These are phyloP conservation scores for Sporophila hypoxantha DNA, from an alignment of 2,113 vertebrate species.

Conservation along the genomic window DNA sequence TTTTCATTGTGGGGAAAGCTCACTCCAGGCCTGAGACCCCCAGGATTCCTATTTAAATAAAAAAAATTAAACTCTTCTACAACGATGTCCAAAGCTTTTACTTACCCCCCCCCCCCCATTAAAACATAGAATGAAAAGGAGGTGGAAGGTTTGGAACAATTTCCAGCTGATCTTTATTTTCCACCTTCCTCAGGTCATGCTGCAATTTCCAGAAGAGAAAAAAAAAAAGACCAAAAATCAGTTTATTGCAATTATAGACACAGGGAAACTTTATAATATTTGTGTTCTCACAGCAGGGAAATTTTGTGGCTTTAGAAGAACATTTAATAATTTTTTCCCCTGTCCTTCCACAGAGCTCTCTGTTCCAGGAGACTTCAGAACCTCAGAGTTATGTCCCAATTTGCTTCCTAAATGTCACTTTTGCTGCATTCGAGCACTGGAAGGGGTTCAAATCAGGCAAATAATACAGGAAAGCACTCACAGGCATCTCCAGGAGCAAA, in stretches of 20 bases:
- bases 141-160: background rate
- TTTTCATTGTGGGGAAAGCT: background rate
- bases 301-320: background rate
- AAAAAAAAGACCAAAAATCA: background rate
- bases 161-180: background rate
- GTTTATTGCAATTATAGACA: background rate
- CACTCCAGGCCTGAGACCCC: background rate
- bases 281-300: background rate
- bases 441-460: background rate
- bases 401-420: constrained; percentile 37
- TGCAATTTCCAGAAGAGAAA: background rate
- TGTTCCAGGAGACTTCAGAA: background rate
- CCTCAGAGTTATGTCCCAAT: background rate
- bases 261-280: background rate
- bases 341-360: background rate
- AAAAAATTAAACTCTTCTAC: background rate
- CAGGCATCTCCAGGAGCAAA: background rate
- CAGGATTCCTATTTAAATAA: background rate
- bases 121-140: background rate
- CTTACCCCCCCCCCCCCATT: background rate
- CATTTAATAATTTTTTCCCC: background rate
- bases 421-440: constrained; percentile 7
- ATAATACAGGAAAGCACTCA: background rate
- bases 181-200: background rate
- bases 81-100: background rate